A percentile compares a stretch with the other conserved stretches of the same genome.
Evolutionary conservation across 1,140 invertebrate genomes (phyloP).

Genomic region (Drosophila sucinea): DNA sequence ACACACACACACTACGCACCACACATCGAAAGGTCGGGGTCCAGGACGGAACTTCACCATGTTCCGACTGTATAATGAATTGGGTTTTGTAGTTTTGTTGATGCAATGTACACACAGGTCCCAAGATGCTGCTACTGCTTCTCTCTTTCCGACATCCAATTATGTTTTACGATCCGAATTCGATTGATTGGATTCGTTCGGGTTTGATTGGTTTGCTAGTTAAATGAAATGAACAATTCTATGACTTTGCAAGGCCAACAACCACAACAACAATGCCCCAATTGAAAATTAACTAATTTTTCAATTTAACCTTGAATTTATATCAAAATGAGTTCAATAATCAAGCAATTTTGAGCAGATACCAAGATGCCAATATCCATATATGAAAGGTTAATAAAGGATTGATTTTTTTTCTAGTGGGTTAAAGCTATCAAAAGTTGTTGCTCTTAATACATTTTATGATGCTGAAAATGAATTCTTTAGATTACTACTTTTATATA

Average conservation of each 20-base stretch:
- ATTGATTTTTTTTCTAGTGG: no score
- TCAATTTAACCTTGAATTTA: background rate
- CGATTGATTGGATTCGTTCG: background rate
- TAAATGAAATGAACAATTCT: background rate
- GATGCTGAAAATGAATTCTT: no score
- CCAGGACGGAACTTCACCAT: conserved; percentile 26
- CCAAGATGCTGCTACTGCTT: background rate
- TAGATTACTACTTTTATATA: no score
- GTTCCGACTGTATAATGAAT: conserved; percentile 45
- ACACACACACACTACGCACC: background rate
- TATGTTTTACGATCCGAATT: conserved; percentile 4
- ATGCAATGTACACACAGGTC: background rate
- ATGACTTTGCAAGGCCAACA: background rate
- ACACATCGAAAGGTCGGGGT: background rate
- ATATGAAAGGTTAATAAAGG: no score
- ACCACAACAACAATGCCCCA: background rate
- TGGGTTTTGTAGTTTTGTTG: conserved; percentile 17
- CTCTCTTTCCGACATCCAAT: background rate
- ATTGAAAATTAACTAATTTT: background rate
- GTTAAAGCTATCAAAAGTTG: no score
- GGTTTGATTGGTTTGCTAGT: background rate
- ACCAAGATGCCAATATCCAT: no score
- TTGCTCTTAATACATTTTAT: no score
- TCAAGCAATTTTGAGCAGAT: no score
- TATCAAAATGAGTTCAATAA: background rate